Conservation (phyloP, 2,888 invertebrate genomes). For the Meganola albula region DNA sequence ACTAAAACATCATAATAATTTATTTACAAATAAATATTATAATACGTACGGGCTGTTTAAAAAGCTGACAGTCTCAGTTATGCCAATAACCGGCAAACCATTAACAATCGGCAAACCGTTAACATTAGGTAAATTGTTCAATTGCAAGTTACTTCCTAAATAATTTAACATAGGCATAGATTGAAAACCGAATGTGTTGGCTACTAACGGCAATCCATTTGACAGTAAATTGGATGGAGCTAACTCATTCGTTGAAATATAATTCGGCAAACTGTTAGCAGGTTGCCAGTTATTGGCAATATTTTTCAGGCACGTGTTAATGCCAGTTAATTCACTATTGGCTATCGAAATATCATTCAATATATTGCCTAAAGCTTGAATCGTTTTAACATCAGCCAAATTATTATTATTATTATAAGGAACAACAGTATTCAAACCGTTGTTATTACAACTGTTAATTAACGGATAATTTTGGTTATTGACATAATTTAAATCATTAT, state of each 20-base stretch:
- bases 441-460: too few relatives aligned
- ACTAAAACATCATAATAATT: constrained; percentile 1
- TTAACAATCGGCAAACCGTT: constrained; percentile 35
- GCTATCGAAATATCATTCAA: too few relatives aligned
- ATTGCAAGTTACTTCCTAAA: constrained; percentile 10
- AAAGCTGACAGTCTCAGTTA: constrained; percentile 37
- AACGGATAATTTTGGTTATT: too few relatives aligned
- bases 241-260: too few relatives aligned
- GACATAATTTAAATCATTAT: too few relatives aligned
- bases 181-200: constrained; percentile 12
- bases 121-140: constrained; percentile 22
- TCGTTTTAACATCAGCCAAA: too few relatives aligned
- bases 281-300: constrained; percentile 3
- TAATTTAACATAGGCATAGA: too few relatives aligned
- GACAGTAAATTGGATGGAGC: not conserved
- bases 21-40: constrained; percentile 6
- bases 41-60: constrained; percentile 22
- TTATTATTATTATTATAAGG: too few relatives aligned
- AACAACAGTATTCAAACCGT: too few relatives aligned
- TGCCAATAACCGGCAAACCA: constrained; percentile 39
- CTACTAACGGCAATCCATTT: not conserved
- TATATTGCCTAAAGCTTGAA: too few relatives aligned
- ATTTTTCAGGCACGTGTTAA: too few relatives aligned
- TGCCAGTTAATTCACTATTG: too few relatives aligned
- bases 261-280: constrained; percentile 2